Evolutionary conservation across 2,113 vertebrate genomes (phyloP), one percentile per base, ranked within the genome.

Genomic region (Manacus vitellinus): DNA sequence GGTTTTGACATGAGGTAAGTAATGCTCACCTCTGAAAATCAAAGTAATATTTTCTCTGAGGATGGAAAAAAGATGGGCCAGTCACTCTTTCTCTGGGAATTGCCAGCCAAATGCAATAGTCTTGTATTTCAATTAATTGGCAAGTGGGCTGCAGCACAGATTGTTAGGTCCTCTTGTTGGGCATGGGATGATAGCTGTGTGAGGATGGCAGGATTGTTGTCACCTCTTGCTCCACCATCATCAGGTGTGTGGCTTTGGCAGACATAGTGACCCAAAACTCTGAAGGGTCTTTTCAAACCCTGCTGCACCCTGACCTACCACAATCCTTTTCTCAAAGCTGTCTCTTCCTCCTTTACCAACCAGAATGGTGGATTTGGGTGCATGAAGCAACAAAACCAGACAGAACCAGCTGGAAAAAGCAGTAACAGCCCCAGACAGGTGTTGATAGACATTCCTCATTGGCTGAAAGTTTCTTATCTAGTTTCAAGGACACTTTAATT

Each of bases 401-500:
- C 0, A 23, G 6, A 92, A n/a, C 1, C 8, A 44, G 10, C 13
- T 65, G 49, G 46, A 49, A 79, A n/a, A 78, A 72, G 23, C 2
- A 4, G 13, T 19, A 14, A 39, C 23, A 85, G 46, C 31, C 25
- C 30, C 44, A 92, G 44, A 19, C 4, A 33, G 49, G 28, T 3
- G 1, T 22, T 71, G 54, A 55, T 71, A 22, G 65, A 43, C 14
- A 15, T 85, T 76, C 21, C 33, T 17, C 13, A 61, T 39, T 75
- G 70, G 62, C 8, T 92, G 52, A 27, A 97, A 92, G 70, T 79
- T 86, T 73, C 55, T 74, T 54, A 21, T 80, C 51, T 84, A 52
- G 16, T 86, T 91, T 93, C 84, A 92, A 95, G 89, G 91, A n/a
- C 89, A 82, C 25, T 91, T 65, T 49, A 30, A 20, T 91, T 91